Base-by-base conservation (phyloP, 2,113 vertebrate genomes). In the Aegithalos caudatus region DNA sequence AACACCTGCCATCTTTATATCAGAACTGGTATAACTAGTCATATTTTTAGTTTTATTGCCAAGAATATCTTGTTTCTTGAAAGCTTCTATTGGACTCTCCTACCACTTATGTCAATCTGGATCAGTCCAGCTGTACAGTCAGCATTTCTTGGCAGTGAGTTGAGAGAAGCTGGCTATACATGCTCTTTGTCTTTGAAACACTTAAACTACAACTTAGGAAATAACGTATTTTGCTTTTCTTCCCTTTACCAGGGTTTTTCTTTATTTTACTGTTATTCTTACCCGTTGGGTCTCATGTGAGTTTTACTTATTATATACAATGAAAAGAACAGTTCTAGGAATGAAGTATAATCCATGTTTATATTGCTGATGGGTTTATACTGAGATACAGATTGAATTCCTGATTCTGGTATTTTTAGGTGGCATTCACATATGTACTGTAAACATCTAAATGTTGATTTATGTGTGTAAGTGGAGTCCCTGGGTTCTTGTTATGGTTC, bases 61-160 rank as follows among this genome's bases (percentile, higher is more conserved):
- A 95, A 90, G 92, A 95, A 81, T 92, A 95, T 94, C 78, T 95
- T 86, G 19, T 83, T 92, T 95, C 85, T 95, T 96, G 81, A 94
- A 94, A 94, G 82, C 54, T 90, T 94, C 44, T 70, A 9, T 94
- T 96, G 94, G 81, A 54, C 28, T 80, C 45, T 58, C 21, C 19
- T 86, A 50, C 77, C 31, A 29, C 65, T 86, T 78, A 77, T 95
- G 88, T 81, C 90, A 93, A 40, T 94, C 92, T 96, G 88, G 72
- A 95, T 93, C 65, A 77, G 87, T 94, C 86, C 93, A 95, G 95
- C 78, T 94, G 94, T 95, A 96, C 74, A 92, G 93, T 86, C 58
- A 91, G 51, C 21, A n/a, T 71, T 76, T 95, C 81, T 96, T 95
- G 95, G 85, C 94, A 96, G 28, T 35, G 25, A 0, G 5, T 33